A percentile compares a stretch with the other conserved stretches of the same genome.
phyloP scores from a whole-genome alignment of 2,888 invertebrate genomes.

The Nomada flava region DNA sequence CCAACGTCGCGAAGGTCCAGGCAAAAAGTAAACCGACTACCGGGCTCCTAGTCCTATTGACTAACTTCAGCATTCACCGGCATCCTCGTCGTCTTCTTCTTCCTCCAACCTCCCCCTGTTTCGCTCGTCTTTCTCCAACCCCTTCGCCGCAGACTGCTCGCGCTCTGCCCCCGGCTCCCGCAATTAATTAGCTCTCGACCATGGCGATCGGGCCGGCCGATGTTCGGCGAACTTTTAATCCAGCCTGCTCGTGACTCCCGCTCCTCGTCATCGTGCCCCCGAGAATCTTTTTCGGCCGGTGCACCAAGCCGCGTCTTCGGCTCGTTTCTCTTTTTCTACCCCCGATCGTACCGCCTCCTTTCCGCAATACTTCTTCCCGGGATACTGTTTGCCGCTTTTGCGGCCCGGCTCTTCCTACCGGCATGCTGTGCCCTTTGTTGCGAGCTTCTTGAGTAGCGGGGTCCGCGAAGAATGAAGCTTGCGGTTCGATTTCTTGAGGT shows the following conservation, averaged over 20 bases:
- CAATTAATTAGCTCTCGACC: slow-evolving; percentile 80
- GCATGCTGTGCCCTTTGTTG: no score
- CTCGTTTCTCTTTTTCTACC: slow-evolving; percentile 27
- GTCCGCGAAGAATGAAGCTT: background rate
- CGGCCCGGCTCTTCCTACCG: no score
- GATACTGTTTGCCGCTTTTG: background rate
- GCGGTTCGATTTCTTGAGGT: slow-evolving; percentile 36
- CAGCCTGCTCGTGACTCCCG: slow-evolving; percentile 75
- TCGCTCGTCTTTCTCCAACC: slow-evolving; percentile 16
- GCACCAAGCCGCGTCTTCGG: slow-evolving; percentile 27
- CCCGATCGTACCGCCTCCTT: slow-evolving; percentile 24
- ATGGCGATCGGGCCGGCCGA: slow-evolving; percentile 76
- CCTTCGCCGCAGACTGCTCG: slow-evolving; percentile 46
- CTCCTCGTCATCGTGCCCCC: slow-evolving; percentile 69
- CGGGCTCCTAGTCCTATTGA: slow-evolving; percentile 74
- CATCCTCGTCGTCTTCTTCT: slow-evolving; percentile 37
- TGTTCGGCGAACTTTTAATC: slow-evolving; percentile 80
- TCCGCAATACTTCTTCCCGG: slow-evolving; percentile 3
- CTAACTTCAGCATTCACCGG: slow-evolving; percentile 74
- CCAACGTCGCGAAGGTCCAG: slow-evolving; percentile 69
- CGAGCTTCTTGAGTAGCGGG: background rate
- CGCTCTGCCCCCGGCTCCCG: slow-evolving; percentile 71
- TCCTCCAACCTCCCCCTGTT: slow-evolving; percentile 1
- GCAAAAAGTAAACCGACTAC: slow-evolving; percentile 78
- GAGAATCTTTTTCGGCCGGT: slow-evolving; percentile 68